Percentiles rank a stretch among this genome's conserved stretches.
Evolutionary conservation across 2,797 vertebrate genomes (phyloP).

Genomic region (Melanotaenia boesemani): DNA sequence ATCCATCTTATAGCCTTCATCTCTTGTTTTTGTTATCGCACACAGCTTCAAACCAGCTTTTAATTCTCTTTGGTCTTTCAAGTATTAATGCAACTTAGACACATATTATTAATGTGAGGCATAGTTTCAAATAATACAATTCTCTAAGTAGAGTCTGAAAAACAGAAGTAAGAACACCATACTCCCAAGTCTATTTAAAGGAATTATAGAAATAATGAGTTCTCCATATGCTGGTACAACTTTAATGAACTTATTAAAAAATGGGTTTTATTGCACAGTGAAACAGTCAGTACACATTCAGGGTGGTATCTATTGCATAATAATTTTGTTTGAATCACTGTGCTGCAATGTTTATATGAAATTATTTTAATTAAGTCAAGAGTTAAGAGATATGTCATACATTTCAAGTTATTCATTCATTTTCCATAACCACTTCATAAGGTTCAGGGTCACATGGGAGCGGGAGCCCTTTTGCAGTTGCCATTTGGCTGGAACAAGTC

Average conservation of each 20-base stretch:
- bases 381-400: not conserved
- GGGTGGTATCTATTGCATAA: constrained; percentile 14
- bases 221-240: constrained; percentile 50
- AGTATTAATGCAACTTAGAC: constrained; percentile 48
- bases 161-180: constrained; percentile 26
- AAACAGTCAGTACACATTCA: constrained; percentile 17
- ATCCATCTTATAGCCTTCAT: constrained; percentile 47
- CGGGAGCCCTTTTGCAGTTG: not conserved
- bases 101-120: constrained; percentile 27
- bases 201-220: constrained; percentile 55
- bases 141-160: constrained; percentile 27
- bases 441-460: not conserved
- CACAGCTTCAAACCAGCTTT: constrained; percentile 48
- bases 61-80: constrained; percentile 44
- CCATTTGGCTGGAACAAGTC: not conserved
- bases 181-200: constrained; percentile 47
- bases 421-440: not conserved
- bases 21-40: constrained; percentile 54
- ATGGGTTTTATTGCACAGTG: constrained; percentile 40
- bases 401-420: not conserved
- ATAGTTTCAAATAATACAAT: constrained; percentile 30
- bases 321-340: not conserved
- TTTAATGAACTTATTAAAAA: constrained; percentile 61
- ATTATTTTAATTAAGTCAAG: constrained; percentile 11
- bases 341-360: constrained; percentile 15